These are phyloP conservation scores for Hippoglossus stenolepis DNA, from an alignment of 2,113 vertebrate genomes.

Conservation along the genomic window DNA sequence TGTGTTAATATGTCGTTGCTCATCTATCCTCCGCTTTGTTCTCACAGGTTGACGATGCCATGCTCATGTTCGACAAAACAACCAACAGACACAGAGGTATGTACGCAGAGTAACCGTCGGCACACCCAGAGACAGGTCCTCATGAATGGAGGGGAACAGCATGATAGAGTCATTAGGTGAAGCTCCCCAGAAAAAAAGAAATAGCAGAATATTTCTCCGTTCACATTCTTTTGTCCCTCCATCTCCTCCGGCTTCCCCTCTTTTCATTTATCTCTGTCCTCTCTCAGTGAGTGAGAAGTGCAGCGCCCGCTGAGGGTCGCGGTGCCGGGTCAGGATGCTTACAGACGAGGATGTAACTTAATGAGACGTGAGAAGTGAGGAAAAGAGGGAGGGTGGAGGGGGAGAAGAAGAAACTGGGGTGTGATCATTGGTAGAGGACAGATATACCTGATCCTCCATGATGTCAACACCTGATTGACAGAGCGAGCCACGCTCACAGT, in stretches of 20 bases:
- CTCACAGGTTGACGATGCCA: conserved; percentile 93
- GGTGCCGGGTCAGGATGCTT: conserved; percentile 41
- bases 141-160: conserved; percentile 24
- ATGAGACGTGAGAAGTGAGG: conserved; percentile 34
- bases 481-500: too few species aligned
- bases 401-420: conserved; percentile 10
- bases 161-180: conserved; percentile 31
- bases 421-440: background rate
- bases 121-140: conserved; percentile 18
- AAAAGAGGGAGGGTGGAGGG: background rate
- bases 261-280: conserved; percentile 42
- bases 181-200: background rate
- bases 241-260: background rate
- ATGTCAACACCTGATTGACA: background rate
- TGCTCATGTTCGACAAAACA: conserved; percentile 99
- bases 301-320: conserved; percentile 39
- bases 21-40: conserved; percentile 70
- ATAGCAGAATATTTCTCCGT: conserved; percentile 8
- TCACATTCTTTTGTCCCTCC: background rate
- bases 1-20: conserved; percentile 58
- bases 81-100: conserved; percentile 96
- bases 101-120: conserved; percentile 13
- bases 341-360: conserved; percentile 45
- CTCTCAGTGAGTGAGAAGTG: conserved; percentile 23
- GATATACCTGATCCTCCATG: background rate